Evolutionary conservation across 2,888 invertebrate genomes (phyloP).

Genomic region (Euphydryas editha): DNA sequence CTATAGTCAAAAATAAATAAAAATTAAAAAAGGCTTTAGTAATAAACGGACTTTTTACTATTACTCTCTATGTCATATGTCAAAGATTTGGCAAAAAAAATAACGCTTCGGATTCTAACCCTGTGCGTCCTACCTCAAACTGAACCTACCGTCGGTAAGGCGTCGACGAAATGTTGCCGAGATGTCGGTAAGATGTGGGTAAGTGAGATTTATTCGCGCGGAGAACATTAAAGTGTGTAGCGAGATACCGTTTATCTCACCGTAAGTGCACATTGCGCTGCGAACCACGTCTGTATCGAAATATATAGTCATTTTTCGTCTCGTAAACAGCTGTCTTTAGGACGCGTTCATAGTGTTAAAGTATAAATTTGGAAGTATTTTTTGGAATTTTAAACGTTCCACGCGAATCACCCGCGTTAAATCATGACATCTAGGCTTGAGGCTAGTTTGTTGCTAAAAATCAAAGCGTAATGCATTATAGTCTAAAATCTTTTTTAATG

Average conservation of each 20-base stretch:
- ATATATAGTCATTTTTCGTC: slow-evolving; percentile 18
- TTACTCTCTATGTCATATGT: too few species aligned
- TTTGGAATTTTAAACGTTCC: too few species aligned
- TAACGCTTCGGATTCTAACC: too few species aligned
- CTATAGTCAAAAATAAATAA: too few species aligned
- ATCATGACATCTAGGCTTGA: too few species aligned
- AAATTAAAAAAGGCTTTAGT: too few species aligned
- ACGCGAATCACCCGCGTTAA: too few species aligned
- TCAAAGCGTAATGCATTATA: too few species aligned
- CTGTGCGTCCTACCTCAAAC: neutral
- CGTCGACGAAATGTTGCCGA: slow-evolving; percentile 3
- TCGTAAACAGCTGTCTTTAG: slow-evolving; percentile 13
- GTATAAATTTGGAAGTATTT: neutral
- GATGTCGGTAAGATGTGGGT: slow-evolving; percentile 20
- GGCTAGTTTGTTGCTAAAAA: too few species aligned
- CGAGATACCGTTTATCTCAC: slow-evolving; percentile 25
- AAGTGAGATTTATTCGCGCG: slow-evolving; percentile 33
- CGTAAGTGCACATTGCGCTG: slow-evolving; percentile 15
- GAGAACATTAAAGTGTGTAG: slow-evolving; percentile 29
- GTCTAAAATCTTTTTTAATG: too few species aligned
- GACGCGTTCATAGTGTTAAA: neutral
- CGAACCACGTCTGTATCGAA: slow-evolving; percentile 15
- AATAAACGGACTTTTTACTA: too few species aligned
- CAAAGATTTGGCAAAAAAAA: too few species aligned
- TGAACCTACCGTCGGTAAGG: slow-evolving; percentile 14